Conservation (phyloP, 2,797 vertebrate species). For the Lagodon rhomboides region DNA sequence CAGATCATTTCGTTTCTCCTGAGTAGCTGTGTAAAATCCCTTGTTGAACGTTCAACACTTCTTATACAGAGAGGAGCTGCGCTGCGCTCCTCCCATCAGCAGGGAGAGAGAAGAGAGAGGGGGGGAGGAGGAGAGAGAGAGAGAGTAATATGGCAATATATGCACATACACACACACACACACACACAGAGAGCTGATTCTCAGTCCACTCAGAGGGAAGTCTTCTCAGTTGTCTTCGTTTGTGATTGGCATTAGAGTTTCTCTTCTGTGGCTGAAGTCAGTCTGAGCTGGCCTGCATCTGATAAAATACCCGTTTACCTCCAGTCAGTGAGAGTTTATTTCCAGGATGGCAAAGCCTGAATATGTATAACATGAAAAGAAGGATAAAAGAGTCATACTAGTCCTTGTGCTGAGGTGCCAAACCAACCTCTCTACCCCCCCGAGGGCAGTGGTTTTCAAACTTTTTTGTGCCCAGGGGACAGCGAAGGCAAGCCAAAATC, state of each 20-base stretch:
- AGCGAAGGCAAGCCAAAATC: too few relatives aligned
- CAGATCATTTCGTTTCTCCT: slow-evolving; percentile 98
- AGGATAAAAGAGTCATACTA: slow-evolving; percentile 2
- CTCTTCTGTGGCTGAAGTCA: slow-evolving; percentile 61
- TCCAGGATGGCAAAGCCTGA: slow-evolving; percentile 48
- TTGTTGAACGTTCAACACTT: slow-evolving; percentile 85
- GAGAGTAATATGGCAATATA: slow-evolving; percentile 43
- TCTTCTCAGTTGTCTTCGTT: slow-evolving; percentile 53
- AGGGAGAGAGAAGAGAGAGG: slow-evolving; percentile 56
- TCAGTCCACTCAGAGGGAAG: slow-evolving; percentile 63
- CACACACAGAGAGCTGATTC: slow-evolving; percentile 60
- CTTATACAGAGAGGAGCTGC: slow-evolving; percentile 87
- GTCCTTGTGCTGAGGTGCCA: neutral
- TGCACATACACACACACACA: neutral
- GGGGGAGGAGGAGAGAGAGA: slow-evolving; percentile 40
- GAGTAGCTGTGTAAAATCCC: slow-evolving; percentile 90
- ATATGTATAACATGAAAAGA: slow-evolving; percentile 21
- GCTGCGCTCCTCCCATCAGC: slow-evolving; percentile 85
- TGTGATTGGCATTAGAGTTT: slow-evolving; percentile 52
- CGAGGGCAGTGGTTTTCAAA: too few relatives aligned
- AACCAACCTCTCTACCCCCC: too few relatives aligned
- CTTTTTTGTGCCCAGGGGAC: too few relatives aligned
- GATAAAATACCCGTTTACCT: slow-evolving; percentile 61
- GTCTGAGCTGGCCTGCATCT: slow-evolving; percentile 43
- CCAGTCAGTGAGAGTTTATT: slow-evolving; percentile 61